Percentiles rank a stretch among this genome's conserved stretches.
Conservation (phyloP, 2,888 invertebrate species). For the Arrhopalites spinosus region DNA sequence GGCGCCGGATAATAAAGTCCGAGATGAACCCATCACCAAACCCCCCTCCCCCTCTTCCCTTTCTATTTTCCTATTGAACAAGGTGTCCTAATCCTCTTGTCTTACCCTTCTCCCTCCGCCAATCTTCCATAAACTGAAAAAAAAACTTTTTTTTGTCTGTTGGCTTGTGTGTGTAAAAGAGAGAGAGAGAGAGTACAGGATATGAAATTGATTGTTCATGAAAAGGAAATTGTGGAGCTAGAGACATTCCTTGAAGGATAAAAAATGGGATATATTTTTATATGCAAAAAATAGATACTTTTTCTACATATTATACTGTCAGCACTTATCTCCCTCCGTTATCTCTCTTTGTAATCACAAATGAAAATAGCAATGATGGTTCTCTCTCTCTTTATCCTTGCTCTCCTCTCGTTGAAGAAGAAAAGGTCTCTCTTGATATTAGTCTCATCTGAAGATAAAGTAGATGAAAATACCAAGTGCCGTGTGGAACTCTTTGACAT, state of each 20-base stretch:
- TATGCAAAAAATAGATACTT: neutral
- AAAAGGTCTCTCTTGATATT: too few relatives aligned
- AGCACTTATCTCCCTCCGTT: neutral
- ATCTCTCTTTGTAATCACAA: neutral
- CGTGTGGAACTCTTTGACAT: conserved; percentile 24
- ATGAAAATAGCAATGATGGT: too few relatives aligned
- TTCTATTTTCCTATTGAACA: too few relatives aligned
- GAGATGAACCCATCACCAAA: too few relatives aligned
- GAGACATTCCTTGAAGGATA: neutral
- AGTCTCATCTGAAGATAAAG: neutral
- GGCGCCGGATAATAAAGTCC: too few relatives aligned
- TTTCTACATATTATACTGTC: neutral
- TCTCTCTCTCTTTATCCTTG: too few relatives aligned
- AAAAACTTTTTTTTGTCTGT: neutral
- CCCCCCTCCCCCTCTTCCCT: too few relatives aligned
- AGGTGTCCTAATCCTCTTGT: too few relatives aligned
- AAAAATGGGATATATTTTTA: neutral
- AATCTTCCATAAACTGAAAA: neutral
- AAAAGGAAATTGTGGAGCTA: neutral
- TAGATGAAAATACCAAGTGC: neutral
- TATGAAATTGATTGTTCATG: neutral
- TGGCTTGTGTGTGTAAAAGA: neutral
- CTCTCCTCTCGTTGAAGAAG: too few relatives aligned
- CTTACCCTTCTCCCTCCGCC: too few relatives aligned
- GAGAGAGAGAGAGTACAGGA: neutral